Conservation (phyloP, 1,140 invertebrate species). For the Nasonia giraulti region DNA sequence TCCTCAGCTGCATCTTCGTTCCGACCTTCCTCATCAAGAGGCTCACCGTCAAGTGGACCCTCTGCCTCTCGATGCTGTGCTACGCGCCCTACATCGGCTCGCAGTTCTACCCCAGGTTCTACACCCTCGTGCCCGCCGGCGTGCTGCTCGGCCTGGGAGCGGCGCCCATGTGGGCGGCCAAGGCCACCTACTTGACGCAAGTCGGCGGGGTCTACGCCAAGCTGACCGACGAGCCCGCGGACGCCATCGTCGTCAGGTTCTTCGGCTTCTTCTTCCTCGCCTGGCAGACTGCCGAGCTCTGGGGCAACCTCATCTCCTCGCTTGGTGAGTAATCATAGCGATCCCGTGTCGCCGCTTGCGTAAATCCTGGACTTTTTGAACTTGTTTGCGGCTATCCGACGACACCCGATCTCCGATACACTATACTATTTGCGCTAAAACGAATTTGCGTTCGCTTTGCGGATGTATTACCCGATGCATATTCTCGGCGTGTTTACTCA, state of each 20-base stretch:
- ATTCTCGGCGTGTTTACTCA: no score
- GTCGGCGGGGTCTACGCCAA: slow-evolving; percentile 92
- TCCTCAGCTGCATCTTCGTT: slow-evolving; percentile 94
- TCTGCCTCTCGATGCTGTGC: slow-evolving; percentile 92
- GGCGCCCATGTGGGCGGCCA: slow-evolving; percentile 97
- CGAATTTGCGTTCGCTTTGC: no score
- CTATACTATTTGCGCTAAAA: no score
- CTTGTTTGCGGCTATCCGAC: no score
- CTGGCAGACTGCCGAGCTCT: slow-evolving; percentile 95
- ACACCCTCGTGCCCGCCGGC: slow-evolving; percentile 93
- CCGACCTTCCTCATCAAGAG: slow-evolving; percentile 91
- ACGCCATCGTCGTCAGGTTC: slow-evolving; percentile 94
- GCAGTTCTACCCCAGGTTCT: slow-evolving; percentile 93
- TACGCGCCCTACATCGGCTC: slow-evolving; percentile 95
- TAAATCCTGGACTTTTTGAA: no score
- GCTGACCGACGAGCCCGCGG: slow-evolving; percentile 88
- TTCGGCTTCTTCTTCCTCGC: slow-evolving; percentile 99
- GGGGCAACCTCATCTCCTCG: slow-evolving; percentile 98
- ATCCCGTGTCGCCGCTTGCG: no score
- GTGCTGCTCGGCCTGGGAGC: slow-evolving; percentile 92
- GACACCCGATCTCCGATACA: no score
- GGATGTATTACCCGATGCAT: no score
- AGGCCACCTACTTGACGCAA: slow-evolving; percentile 96
- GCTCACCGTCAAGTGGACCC: slow-evolving; percentile 95
- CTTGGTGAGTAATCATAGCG: slow-evolving; percentile 78